Conservation (phyloP, 2,797 vertebrate species). For the Adelosebastes latens region DNA sequence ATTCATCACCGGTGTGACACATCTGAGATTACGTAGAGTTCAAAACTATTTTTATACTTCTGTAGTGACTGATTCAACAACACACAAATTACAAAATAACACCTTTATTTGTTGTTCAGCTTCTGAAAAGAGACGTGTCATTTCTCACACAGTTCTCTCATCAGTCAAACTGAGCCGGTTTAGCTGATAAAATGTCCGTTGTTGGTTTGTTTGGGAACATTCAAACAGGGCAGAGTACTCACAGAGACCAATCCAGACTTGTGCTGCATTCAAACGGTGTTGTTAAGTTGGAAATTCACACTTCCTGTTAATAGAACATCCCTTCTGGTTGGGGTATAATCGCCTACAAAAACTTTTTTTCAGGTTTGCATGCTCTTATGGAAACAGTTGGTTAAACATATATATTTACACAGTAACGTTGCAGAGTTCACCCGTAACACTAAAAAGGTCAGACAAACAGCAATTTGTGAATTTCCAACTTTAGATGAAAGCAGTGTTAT, state of each 20-base stretch:
- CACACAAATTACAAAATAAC: constrained; percentile 8
- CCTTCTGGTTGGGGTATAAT: neutral
- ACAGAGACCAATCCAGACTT: neutral
- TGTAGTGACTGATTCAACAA: neutral
- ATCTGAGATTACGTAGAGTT: neutral
- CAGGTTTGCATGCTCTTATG: neutral
- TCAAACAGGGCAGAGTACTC: neutral
- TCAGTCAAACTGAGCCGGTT: neutral
- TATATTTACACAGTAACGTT: neutral
- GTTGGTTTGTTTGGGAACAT: neutral
- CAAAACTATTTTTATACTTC: neutral
- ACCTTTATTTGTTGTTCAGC: constrained; percentile 38
- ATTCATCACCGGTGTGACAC: constrained; percentile 1
- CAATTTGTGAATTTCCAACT: neutral
- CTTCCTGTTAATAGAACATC: neutral
- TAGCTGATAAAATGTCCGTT: neutral
- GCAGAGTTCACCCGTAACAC: neutral
- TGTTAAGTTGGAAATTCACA: neutral
- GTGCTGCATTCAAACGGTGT: neutral
- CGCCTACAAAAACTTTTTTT: neutral
- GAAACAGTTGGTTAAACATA: neutral
- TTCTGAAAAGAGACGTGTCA: neutral
- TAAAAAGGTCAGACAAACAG: neutral
- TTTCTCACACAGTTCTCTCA: neutral
- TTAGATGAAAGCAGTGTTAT: neutral